A percentile compares a stretch with the other conserved stretches of the same genome.
These are phyloP conservation scores for Enteromius fasciolatus DNA, from an alignment of 2,797 vertebrate genomes.

Conservation along the genomic window DNA sequence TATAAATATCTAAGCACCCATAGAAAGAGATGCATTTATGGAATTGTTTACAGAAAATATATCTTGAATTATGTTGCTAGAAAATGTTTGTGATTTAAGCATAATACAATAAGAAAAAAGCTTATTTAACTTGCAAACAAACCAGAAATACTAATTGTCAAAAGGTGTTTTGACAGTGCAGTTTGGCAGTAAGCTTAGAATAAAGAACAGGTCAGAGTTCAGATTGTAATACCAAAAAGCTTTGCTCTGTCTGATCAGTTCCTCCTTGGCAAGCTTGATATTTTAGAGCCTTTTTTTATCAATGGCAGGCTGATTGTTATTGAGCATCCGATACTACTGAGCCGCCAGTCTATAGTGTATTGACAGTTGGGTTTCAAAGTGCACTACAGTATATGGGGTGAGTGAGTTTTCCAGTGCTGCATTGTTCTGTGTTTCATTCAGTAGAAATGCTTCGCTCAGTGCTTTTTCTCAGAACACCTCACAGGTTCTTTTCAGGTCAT, in stretches of 20 bases:
- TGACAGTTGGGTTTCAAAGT: neutral
- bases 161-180: neutral
- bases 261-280: neutral
- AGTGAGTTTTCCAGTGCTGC: conserved; percentile 6
- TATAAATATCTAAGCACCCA: neutral
- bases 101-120: neutral
- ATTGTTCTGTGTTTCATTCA: conserved; percentile 20
- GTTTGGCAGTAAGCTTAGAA: neutral
- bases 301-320: neutral
- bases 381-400: neutral
- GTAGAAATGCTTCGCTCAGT: conserved; percentile 21
- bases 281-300: neutral
- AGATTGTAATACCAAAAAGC: neutral
- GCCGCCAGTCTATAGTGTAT: neutral
- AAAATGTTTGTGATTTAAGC: neutral
- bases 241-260: neutral
- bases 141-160: neutral
- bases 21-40: neutral
- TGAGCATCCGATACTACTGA: neutral
- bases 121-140: neutral
- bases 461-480: conserved; percentile 25
- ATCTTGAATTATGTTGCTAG: neutral
- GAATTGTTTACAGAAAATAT: neutral
- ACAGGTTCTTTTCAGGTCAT: conserved; percentile 1
- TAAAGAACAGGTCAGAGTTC: neutral